Evolutionary conservation across 2,113 vertebrate genomes (phyloP), one percentile per base, ranked within the genome.

Genomic region (Conger conger): DNA sequence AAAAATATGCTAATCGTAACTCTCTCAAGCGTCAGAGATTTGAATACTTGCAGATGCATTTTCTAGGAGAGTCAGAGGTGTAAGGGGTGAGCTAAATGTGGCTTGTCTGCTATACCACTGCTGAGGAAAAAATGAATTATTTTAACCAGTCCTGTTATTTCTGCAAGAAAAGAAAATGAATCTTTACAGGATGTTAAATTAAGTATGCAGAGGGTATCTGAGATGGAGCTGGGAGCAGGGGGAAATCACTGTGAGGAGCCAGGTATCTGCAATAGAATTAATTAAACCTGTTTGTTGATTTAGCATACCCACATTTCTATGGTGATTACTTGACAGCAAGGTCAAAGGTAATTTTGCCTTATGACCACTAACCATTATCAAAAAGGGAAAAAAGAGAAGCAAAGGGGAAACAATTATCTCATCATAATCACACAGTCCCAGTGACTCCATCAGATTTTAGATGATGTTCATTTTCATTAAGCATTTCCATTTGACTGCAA

Each of bases 241-340:
- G n/a, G n/a, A 73, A 68, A 73, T 73, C 0, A 73, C 33, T 73
- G 68, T 27, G 27, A 33, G 9, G n/a, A 11, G n/a, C n/a, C n/a
- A n/a, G n/a, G 68, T 9, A 1, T 73, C 68, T 33, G 68, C 68
- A 33, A 73, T 73, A 33, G 68, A 73, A 73, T 73, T 73, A 18
- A 73, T 73, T 73, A 73, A 73, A 73, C 68, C n/a, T 73, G 68
- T 73, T 73, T 73, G 68, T 73, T 73, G 5, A 73, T 73, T 73
- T 30, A 33, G 68, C n/a, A 73, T 73, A 33, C 68, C 27, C 68
- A 30, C 1, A 73, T 73, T 13, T 73, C 68, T 13, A 13, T 13
- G 9, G 68, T 30, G 68, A 73, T 73, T 73, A n/a, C 68, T 73
- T 73, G 68, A 30, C n/a, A 73, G 68, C n/a, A 73, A 33, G 68